Percentiles rank a stretch among this genome's conserved stretches.
Conservation (phyloP, 1,140 invertebrate species). For the Caerostris extrusa region DNA sequence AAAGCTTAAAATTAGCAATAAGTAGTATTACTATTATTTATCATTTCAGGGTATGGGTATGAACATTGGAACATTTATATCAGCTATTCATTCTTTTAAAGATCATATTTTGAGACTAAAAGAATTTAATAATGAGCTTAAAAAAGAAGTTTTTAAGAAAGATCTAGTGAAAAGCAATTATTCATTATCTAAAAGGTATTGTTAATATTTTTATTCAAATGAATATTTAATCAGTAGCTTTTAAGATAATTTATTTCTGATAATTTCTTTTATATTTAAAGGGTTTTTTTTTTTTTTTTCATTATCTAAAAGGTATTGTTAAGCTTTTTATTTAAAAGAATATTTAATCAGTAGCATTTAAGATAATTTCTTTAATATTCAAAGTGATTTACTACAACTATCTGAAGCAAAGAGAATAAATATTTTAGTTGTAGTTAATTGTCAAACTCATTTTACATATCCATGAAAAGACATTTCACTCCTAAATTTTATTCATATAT, state of each 20-base stretch:
- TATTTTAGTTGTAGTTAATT: too few species aligned
- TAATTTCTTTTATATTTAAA: too few species aligned
- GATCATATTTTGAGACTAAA: conserved; percentile 84
- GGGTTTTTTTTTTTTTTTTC: not conserved
- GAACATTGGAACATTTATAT: conserved; percentile 92
- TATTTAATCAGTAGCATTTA: not conserved
- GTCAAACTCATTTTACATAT: too few species aligned
- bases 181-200: conserved; percentile 31
- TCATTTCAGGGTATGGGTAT: conserved; percentile 79
- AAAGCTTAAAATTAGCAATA: not conserved
- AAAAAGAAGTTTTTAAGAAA: conserved; percentile 61
- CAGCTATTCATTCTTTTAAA: conserved; percentile 88
- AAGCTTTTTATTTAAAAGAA: not conserved
- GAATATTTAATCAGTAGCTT: not conserved
- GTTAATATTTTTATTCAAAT: not conserved
- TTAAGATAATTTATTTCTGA: too few species aligned
- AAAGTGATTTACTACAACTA: too few species aligned
- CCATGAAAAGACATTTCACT: too few species aligned
- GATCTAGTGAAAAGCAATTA: conserved; percentile 49
- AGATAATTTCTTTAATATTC: too few species aligned
- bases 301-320: conserved; percentile 25
- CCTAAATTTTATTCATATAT: too few species aligned
- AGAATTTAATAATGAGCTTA: conserved; percentile 82
- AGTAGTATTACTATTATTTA: not conserved
- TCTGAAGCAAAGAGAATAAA: too few species aligned